Percentiles rank a stretch among this genome's conserved stretches.
Conservation (phyloP, 2,113 vertebrate genomes). For the Alectura lathami region DNA sequence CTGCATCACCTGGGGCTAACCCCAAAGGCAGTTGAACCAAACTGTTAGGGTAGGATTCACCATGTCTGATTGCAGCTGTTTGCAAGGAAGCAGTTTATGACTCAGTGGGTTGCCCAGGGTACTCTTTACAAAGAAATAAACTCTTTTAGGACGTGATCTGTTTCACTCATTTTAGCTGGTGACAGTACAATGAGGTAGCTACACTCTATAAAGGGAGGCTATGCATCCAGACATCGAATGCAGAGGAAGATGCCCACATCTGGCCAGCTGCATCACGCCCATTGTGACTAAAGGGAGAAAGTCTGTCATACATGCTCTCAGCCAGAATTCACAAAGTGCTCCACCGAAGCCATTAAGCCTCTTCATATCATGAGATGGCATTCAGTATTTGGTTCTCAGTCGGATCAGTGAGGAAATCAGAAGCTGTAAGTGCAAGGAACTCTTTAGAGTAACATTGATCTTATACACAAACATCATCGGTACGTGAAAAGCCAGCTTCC, state of each 20-base stretch:
- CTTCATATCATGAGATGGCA: not conserved
- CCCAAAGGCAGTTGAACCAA: not conserved
- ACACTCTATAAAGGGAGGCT: not conserved
- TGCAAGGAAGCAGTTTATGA: not conserved
- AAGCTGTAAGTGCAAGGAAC: not conserved
- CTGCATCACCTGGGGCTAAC: not conserved
- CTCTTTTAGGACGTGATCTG: not conserved
- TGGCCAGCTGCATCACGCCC: not conserved
- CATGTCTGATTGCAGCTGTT: not conserved
- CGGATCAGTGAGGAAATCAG: not conserved
- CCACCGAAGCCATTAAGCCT: not conserved
- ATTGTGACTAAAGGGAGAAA: not conserved
- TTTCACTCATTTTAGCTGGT: not conserved
- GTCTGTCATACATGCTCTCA: not conserved
- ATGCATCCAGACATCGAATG: not conserved
- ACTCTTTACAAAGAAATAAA: not conserved
- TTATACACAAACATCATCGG: not conserved
- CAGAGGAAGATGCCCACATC: not conserved
- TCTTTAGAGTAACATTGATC: accelerated
- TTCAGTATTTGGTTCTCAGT: not conserved
- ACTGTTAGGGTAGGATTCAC: not conserved
- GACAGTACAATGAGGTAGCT: not conserved
- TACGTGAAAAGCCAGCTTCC: not conserved
- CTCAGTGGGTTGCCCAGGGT: not conserved
- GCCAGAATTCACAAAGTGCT: not conserved